phyloP scores from a whole-genome alignment of 1,140 invertebrate genomes.

The Riptortus pedestris region DNA sequence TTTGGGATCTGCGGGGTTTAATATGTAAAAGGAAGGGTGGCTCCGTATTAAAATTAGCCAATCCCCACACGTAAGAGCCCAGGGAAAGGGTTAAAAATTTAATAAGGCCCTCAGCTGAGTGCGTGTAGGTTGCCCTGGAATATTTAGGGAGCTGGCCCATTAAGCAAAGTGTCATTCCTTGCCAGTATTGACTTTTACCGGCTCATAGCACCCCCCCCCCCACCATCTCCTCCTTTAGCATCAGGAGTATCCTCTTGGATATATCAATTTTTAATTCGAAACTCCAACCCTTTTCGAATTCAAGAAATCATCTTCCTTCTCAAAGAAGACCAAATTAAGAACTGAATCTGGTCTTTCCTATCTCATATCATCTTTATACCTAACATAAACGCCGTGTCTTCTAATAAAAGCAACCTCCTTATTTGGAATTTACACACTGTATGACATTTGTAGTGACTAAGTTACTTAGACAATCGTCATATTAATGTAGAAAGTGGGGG shows the following conservation, averaged over 20 bases:
- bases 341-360: too few relatives aligned
- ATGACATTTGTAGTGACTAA: too few relatives aligned
- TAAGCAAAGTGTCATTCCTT: slow-evolving; percentile 27
- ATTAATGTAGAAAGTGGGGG: too few relatives aligned
- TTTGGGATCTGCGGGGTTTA: slow-evolving; percentile 7
- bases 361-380: too few relatives aligned
- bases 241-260: neutral
- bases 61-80: slow-evolving; percentile 23
- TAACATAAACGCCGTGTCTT: too few relatives aligned
- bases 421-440: too few relatives aligned
- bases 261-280: too few relatives aligned
- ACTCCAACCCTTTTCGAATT: too few relatives aligned
- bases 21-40: slow-evolving; percentile 7
- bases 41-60: slow-evolving; percentile 25
- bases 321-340: too few relatives aligned
- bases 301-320: too few relatives aligned
- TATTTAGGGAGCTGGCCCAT: slow-evolving; percentile 21
- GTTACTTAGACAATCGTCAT: too few relatives aligned
- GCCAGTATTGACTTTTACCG: slow-evolving; percentile 25
- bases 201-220: neutral
- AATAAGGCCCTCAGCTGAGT: slow-evolving; percentile 13
- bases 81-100: slow-evolving; percentile 23
- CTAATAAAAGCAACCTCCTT: too few relatives aligned
- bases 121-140: slow-evolving; percentile 22
- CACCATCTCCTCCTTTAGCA: neutral